phyloP scores from a whole-genome alignment of 2,797 vertebrate genomes.

The Chromobotia macracanthus region DNA sequence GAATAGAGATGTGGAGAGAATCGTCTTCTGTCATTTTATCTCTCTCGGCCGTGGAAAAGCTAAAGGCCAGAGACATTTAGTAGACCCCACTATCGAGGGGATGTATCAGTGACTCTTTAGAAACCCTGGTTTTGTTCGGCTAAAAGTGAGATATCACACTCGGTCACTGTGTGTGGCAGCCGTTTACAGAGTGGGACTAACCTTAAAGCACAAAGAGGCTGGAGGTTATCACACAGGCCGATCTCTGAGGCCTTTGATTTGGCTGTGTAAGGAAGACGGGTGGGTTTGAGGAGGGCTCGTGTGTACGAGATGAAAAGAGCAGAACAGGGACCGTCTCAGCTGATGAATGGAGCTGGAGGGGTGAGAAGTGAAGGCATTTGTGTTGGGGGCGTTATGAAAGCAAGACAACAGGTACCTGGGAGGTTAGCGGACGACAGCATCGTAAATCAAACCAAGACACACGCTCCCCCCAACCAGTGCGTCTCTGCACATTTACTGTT shows the following conservation, averaged over 20 bases:
- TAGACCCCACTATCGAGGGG: constrained; percentile 49
- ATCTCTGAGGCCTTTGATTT: constrained; percentile 58
- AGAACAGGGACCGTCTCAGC: constrained; percentile 40
- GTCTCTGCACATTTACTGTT: constrained; percentile 39
- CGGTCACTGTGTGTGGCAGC: constrained; percentile 41
- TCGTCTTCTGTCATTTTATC: constrained; percentile 39
- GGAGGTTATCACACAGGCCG: constrained; percentile 49
- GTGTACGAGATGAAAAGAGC: constrained; percentile 59
- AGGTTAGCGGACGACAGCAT: constrained; percentile 49
- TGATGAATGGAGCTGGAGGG: constrained; percentile 51
- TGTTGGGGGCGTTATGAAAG: constrained; percentile 56
- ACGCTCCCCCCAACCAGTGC: constrained; percentile 13
- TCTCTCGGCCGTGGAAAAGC: constrained; percentile 34
- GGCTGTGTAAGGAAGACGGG: constrained; percentile 32
- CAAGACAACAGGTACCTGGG: constrained; percentile 45
- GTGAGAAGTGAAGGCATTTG: constrained; percentile 42
- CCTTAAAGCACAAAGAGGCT: constrained; percentile 57
- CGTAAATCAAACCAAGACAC: constrained; percentile 54
- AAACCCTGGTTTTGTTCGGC: constrained; percentile 39
- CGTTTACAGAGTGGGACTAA: constrained; percentile 49
- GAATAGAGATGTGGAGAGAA: constrained; percentile 28
- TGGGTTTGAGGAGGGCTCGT: constrained; percentile 24
- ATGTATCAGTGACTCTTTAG: constrained; percentile 55
- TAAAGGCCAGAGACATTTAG: constrained; percentile 55
- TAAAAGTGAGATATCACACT: constrained; percentile 49